A percentile compares a stretch with the other conserved stretches of the same genome.
These are phyloP conservation scores for Calameuta filiformis DNA, from an alignment of 2,888 invertebrate species.

Conservation along the genomic window DNA sequence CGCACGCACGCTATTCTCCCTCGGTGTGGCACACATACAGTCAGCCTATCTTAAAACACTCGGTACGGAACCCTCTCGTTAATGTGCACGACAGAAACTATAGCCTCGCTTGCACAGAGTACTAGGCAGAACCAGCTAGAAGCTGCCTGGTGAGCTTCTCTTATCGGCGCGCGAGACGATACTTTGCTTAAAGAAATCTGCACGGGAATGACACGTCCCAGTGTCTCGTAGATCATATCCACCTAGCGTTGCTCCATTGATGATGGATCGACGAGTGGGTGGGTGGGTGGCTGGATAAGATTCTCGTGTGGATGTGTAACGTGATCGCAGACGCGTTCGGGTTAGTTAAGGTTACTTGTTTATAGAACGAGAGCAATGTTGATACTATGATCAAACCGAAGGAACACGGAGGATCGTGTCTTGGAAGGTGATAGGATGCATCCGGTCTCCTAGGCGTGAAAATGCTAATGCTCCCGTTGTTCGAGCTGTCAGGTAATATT, in stretches of 20 bases:
- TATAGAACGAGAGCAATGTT: not conserved
- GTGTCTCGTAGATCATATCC: not conserved
- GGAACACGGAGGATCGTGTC: not conserved
- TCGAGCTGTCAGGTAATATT: not conserved
- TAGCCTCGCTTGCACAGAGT: not conserved
- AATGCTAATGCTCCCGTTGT: not conserved
- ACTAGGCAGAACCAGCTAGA: not conserved
- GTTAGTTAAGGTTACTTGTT: not conserved
- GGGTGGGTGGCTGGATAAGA: not conserved
- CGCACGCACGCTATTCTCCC: constrained; percentile 1
- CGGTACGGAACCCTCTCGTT: not conserved
- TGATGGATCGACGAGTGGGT: not conserved
- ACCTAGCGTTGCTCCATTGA: not conserved
- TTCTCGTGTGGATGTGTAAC: not conserved
- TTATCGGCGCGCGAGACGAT: not conserved
- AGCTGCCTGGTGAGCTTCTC: not conserved
- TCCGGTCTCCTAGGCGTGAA: not conserved
- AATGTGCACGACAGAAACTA: not conserved
- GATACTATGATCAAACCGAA: not conserved
- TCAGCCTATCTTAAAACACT: not conserved
- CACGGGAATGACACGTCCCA: not conserved
- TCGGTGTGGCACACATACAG: not conserved
- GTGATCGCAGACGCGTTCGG: not conserved
- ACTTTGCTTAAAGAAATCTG: not conserved
- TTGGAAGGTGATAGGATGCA: not conserved